phyloP scores from a whole-genome alignment of 2,797 vertebrate species.

The Lepus townsendii region DNA sequence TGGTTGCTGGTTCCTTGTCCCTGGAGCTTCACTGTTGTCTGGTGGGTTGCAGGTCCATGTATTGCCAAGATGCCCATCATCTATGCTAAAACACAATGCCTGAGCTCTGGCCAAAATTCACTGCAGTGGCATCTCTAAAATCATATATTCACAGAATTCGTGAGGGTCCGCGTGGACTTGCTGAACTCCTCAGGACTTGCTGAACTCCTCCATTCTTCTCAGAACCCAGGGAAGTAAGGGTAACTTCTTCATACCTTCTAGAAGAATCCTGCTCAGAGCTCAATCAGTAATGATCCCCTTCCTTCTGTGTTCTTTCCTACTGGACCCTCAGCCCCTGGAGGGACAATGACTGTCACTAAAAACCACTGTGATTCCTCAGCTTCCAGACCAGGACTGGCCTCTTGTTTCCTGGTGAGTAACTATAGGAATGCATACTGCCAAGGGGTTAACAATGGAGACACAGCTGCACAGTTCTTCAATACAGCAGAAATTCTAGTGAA shows the following conservation, averaged over 20 bases:
- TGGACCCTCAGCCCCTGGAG: background rate
- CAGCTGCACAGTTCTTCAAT: rapidly evolving
- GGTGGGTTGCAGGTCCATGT: too few species aligned
- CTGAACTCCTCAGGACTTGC: background rate
- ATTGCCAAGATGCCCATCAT: background rate
- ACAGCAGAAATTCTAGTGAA: background rate
- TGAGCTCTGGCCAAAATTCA: background rate
- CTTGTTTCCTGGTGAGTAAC: background rate
- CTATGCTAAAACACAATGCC: background rate
- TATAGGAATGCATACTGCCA: background rate
- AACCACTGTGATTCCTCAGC: background rate
- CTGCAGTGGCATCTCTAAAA: background rate
- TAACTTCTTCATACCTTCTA: rapidly evolving
- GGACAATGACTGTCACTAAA: background rate
- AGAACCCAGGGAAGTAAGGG: background rate
- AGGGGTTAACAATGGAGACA: too few species aligned
- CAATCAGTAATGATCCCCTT: background rate
- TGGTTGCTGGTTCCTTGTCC: background rate
- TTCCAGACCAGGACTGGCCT: background rate
- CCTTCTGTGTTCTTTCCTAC: too few species aligned
- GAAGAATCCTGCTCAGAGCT: background rate
- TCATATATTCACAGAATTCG: background rate
- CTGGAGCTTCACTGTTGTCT: background rate
- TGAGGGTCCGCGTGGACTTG: too few species aligned
- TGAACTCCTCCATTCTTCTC: too few species aligned